These are phyloP conservation scores for Colinus virginianus DNA, from an alignment of 2,113 vertebrate genomes.

Conservation along the genomic window DNA sequence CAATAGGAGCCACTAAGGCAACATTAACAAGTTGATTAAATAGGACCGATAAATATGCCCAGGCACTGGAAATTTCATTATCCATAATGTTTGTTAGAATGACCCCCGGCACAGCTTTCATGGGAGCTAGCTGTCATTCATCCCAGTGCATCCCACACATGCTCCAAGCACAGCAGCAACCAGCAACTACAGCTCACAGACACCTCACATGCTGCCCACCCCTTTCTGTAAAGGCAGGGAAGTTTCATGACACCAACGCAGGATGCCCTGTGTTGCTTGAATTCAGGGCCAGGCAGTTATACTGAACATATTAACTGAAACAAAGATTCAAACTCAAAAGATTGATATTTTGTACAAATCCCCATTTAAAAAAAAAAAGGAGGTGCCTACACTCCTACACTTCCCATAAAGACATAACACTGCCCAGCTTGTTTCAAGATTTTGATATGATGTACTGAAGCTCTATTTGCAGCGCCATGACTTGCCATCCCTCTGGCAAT, in stretches of 20 bases:
- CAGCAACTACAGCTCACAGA: background rate
- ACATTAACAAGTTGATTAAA: background rate
- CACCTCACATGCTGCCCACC: background rate
- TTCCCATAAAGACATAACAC: background rate
- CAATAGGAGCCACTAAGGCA: background rate
- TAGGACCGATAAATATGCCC: background rate
- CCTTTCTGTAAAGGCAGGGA: background rate
- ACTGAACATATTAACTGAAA: background rate
- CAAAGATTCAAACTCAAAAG: background rate
- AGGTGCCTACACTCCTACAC: background rate
- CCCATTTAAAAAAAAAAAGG: background rate
- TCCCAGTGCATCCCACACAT: background rate
- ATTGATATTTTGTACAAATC: background rate
- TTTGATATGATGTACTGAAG: background rate
- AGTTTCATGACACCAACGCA: background rate
- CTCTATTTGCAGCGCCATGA: background rate
- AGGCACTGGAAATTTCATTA: background rate
- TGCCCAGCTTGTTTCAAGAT: background rate
- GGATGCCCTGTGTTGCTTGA: background rate
- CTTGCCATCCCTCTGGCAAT: background rate
- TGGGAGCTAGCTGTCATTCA: background rate
- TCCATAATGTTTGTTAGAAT: background rate
- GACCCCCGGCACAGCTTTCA: background rate
- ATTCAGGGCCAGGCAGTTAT: background rate
- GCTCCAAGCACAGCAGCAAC: background rate